These are phyloP conservation scores for Pheosia tremula DNA, from an alignment of 2,888 invertebrate species.

Conservation along the genomic window DNA sequence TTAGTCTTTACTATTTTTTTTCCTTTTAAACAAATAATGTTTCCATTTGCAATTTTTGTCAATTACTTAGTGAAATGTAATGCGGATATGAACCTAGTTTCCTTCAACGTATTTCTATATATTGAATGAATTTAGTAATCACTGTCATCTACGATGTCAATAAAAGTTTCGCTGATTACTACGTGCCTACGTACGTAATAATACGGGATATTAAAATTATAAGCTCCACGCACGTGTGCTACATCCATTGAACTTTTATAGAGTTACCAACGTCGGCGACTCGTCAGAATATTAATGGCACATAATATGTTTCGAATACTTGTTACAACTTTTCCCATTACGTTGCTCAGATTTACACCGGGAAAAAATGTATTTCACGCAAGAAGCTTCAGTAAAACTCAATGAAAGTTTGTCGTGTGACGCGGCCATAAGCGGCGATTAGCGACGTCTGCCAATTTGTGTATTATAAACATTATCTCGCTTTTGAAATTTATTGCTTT, in stretches of 20 bases:
- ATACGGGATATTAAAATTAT: slow-evolving; percentile 51
- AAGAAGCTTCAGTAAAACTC: slow-evolving; percentile 60
- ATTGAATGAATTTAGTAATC: slow-evolving; percentile 1
- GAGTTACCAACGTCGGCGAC: slow-evolving; percentile 65
- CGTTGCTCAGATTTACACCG: slow-evolving; percentile 71
- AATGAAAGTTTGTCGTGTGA: slow-evolving; percentile 62
- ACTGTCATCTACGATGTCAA: slow-evolving; percentile 17
- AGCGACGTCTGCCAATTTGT: slow-evolving; percentile 36
- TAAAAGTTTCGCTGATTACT: slow-evolving; percentile 18
- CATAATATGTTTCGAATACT: slow-evolving; percentile 81
- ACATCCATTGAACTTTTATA: slow-evolving; percentile 74
- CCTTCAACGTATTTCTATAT: not conserved
- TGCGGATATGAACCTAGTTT: not conserved
- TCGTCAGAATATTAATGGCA: slow-evolving; percentile 80
- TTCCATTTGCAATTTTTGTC: no score
- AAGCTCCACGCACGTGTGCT: slow-evolving; percentile 45
- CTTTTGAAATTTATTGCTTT: no score
- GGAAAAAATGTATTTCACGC: slow-evolving; percentile 68
- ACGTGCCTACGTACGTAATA: slow-evolving; percentile 15
- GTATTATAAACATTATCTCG: slow-evolving; percentile 20
- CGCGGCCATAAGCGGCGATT: slow-evolving; percentile 46
- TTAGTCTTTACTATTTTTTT: no score
- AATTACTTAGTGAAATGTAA: not conserved
- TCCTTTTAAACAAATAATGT: no score
- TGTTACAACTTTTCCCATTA: slow-evolving; percentile 84